phyloP scores from a whole-genome alignment of 2,113 vertebrate species.

The Aviceda subcristata region DNA sequence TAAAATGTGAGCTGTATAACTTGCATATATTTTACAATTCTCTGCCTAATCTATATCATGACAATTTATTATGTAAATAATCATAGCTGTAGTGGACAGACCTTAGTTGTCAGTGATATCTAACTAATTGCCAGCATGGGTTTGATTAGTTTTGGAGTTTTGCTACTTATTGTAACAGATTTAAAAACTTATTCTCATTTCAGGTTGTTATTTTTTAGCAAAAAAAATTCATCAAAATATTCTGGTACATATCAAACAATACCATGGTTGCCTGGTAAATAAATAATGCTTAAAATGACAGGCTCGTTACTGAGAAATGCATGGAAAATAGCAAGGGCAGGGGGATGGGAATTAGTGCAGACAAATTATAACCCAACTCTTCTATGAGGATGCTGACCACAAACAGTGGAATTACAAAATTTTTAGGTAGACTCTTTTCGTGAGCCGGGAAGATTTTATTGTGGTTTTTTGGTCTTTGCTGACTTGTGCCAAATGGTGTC shows the following conservation, averaged over 20 bases:
- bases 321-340: background rate
- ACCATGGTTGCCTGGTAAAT: background rate
- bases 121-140: background rate
- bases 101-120: background rate
- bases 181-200: constrained; percentile 2
- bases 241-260: background rate
- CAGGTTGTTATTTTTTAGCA: constrained; percentile 13
- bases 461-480: background rate
- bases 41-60: background rate
- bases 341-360: background rate
- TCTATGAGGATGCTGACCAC: background rate
- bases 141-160: background rate
- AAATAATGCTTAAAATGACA: constrained; percentile 34
- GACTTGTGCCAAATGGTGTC: background rate
- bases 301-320: background rate
- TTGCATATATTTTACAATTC: background rate
- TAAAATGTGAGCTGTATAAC: background rate
- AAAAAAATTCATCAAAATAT: background rate
- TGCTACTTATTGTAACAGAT: background rate
- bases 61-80: background rate
- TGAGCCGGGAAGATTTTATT: background rate
- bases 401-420: background rate
- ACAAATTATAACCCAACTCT: background rate
- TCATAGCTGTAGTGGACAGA: background rate
- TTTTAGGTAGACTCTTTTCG: background rate